phyloP scores from a whole-genome alignment of 2,797 vertebrate species.

The Labroides dimidiatus region DNA sequence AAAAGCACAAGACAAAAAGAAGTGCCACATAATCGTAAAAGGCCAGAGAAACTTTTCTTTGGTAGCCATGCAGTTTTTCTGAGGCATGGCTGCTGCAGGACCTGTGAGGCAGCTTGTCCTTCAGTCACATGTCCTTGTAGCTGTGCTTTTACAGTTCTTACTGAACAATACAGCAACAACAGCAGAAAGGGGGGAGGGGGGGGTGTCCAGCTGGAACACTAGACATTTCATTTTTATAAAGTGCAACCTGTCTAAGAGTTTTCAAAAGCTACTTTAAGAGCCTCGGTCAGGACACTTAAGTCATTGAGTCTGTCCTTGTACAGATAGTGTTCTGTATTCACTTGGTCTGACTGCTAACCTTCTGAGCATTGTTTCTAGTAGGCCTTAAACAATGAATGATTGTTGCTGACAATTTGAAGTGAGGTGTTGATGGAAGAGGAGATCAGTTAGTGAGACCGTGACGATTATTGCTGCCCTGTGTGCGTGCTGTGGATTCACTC shows the following conservation, averaged over 20 bases:
- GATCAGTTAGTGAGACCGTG: no score
- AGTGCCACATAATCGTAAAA: constrained; percentile 48
- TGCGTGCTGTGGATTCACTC: no score
- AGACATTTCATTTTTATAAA: constrained; percentile 10
- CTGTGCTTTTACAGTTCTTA: constrained; percentile 20
- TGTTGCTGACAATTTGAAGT: no score
- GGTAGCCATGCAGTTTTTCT: constrained; percentile 58
- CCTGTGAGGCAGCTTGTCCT: constrained; percentile 38
- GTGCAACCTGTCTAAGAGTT: constrained; percentile 3
- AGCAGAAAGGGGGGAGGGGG: not conserved
- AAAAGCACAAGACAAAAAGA: constrained; percentile 52
- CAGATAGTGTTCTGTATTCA: not conserved
- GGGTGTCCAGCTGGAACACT: constrained; percentile 14
- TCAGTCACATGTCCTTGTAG: constrained; percentile 57
- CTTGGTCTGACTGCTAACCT: no score
- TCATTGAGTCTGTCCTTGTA: not conserved
- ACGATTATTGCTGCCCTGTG: no score
- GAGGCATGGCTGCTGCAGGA: constrained; percentile 49
- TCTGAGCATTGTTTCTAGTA: no score
- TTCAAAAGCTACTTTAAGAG: not conserved
- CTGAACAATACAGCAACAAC: constrained; percentile 6
- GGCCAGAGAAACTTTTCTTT: constrained; percentile 47
- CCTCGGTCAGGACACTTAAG: constrained; percentile 4
- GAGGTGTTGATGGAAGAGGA: no score
- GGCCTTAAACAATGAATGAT: no score